Base-by-base conservation (phyloP, 1,140 invertebrate species). In the Orussus abietinus region DNA sequence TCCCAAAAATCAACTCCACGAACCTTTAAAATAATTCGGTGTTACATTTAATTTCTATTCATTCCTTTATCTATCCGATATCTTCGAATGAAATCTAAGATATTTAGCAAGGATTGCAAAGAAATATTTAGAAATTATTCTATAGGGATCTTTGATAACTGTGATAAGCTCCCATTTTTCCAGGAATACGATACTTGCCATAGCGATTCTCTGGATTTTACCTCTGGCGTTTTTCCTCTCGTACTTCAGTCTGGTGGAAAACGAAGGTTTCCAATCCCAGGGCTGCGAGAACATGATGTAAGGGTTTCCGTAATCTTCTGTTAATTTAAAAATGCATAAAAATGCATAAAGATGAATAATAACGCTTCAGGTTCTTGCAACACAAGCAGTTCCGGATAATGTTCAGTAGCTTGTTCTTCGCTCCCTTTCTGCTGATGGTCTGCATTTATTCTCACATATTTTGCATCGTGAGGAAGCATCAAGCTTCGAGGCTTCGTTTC, bases 371-470 rank as follows among this genome's bases (percentile, higher is more conserved):
- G 21, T 77, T 74, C 53, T 53, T 79, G 13, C 43, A 54, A 30
- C 43, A 67, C 37, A 36, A 64, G n/a, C 55, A 65, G 33, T 80
- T 79, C 50, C 70, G 79, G 32, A 55, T 72, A 21, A 53, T 66
- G n/a, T 74, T 74, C 46, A 66, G 69, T 4, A 61, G 58, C 1
- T 51, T 77, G 10, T 75, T 78, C 37, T 70, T 79, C 40, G 57
- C 63, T 3, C 62, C 75, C 11, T 64, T 84, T 3, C 32, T 77
- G 4, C 26, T 79, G 0, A 83, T 83, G 78, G 62, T 70, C 4
- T 46, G 76, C 30, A 77, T 81, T 40, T 83, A 83, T 53, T 48
- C 65, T 3, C 79, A 81, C 49, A 82, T 83, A 38, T 77, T 80
- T 39, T 49, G 69, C 9, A 76, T 79, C 19, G 77, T 82, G 3